Conservation (phyloP, 2,113 vertebrate genomes). For the Oncorhynchus kisutch region DNA sequence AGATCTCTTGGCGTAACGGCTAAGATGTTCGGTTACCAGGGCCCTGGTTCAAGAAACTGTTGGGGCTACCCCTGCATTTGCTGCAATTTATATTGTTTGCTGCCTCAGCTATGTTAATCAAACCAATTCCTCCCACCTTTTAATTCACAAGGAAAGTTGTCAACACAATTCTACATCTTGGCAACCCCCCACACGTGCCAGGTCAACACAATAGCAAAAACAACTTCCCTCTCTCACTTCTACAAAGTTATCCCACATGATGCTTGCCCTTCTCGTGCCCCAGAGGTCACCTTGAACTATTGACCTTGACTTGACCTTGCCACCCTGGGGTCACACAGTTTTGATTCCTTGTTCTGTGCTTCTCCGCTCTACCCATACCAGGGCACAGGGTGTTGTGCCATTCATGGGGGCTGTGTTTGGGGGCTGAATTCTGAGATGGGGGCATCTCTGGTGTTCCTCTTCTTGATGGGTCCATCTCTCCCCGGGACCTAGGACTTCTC, state of each 20-base stretch:
- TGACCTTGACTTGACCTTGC: background rate
- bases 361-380: background rate
- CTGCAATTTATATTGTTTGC: too few species aligned
- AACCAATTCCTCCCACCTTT: background rate
- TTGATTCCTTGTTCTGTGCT: conserved; percentile 20
- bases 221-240: conserved; percentile 53
- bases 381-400: conserved; percentile 9
- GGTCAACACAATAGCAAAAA: conserved; percentile 1
- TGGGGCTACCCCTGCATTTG: too few species aligned
- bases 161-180: conserved; percentile 15
- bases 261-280: background rate
- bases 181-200: conserved; percentile 30
- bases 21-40: too few species aligned
- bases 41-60: too few species aligned
- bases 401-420: conserved; percentile 15
- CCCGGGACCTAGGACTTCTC: conserved; percentile 41
- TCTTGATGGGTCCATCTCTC: conserved; percentile 34
- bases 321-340: conserved; percentile 14
- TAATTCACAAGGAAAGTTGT: background rate
- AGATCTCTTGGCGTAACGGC: too few species aligned
- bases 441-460: conserved; percentile 26
- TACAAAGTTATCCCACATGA: conserved; percentile 37
- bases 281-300: conserved; percentile 12
- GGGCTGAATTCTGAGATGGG: background rate
- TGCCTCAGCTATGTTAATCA: background rate